Percentiles rank a stretch among this genome's conserved stretches.
Conservation (phyloP, 2,888 invertebrate species). For the Lathronympha strigana region DNA sequence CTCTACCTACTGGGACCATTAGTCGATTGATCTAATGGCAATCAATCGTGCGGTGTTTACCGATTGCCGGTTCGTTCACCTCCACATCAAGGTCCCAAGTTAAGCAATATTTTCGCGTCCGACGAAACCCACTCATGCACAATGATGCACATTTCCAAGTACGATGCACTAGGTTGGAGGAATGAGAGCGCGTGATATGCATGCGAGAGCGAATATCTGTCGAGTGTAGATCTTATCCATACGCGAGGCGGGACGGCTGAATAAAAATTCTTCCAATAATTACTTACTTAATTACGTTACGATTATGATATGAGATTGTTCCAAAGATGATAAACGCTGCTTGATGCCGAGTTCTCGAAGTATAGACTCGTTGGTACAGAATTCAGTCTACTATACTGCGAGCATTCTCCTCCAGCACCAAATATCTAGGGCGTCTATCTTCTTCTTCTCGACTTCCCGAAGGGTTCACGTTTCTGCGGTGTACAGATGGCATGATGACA, state of each 20-base stretch:
- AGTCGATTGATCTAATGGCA: constrained; percentile 57
- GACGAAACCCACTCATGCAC: constrained; percentile 68
- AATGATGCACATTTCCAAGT: constrained; percentile 74
- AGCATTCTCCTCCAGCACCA: no score
- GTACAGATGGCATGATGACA: no score
- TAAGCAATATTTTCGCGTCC: constrained; percentile 67
- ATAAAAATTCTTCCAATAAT: constrained; percentile 74
- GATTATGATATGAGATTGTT: no score
- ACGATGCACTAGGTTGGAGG: constrained; percentile 77
- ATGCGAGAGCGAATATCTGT: constrained; percentile 67
- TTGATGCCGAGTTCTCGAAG: no score
- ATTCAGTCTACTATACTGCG: no score
- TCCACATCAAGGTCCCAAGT: constrained; percentile 69
- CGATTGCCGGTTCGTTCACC: constrained; percentile 72
- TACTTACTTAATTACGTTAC: no score
- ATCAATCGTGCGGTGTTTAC: constrained; percentile 70
- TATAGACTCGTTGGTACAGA: no score
- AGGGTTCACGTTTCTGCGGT: no score
- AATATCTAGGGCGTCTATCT: no score
- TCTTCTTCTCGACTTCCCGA: no score
- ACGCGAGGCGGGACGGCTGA: constrained; percentile 62
- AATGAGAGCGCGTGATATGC: constrained; percentile 78
- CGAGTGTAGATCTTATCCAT: constrained; percentile 69
- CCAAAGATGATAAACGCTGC: no score
- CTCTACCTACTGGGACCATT: constrained; percentile 52